Conservation (phyloP, 1,140 invertebrate genomes). For the Lethocerus indicus region DNA sequence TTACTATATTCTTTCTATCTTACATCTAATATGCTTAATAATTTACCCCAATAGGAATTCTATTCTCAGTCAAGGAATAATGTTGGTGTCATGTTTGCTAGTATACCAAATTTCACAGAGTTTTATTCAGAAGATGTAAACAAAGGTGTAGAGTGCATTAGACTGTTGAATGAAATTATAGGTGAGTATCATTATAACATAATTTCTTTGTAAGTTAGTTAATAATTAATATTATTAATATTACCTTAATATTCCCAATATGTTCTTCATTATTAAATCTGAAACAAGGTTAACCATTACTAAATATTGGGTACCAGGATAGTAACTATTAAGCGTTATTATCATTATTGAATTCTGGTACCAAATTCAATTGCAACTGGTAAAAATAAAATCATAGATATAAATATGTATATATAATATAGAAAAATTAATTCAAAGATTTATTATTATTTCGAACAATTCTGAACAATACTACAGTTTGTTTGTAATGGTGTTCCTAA, state of each 20-base stretch:
- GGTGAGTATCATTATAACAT: constrained; percentile 35
- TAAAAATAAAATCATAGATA: background rate
- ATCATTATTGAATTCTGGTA: background rate
- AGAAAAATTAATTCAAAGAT: background rate
- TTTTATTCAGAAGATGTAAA: constrained; percentile 97
- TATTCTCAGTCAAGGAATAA: constrained; percentile 86
- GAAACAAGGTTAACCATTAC: background rate
- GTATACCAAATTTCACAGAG: constrained; percentile 95
- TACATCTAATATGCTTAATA: too few species aligned
- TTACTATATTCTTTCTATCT: too few species aligned
- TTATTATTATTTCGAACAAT: constrained; percentile 40
- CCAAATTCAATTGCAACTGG: background rate
- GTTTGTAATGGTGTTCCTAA: too few species aligned
- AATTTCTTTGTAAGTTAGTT: too few species aligned
- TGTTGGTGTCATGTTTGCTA: constrained; percentile 94
- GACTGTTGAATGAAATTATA: constrained; percentile 96
- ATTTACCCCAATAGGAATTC: constrained; percentile 49
- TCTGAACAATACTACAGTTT: constrained; percentile 88
- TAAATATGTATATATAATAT: background rate
- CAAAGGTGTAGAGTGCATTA: constrained; percentile 92
- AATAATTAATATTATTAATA: constrained; percentile 3
- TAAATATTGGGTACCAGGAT: too few species aligned
- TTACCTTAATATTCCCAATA: background rate
- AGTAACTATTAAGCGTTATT: background rate
- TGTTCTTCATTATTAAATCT: background rate